Conservation (phyloP, 2,888 invertebrate genomes). For the Oscheius myriophilus region DNA sequence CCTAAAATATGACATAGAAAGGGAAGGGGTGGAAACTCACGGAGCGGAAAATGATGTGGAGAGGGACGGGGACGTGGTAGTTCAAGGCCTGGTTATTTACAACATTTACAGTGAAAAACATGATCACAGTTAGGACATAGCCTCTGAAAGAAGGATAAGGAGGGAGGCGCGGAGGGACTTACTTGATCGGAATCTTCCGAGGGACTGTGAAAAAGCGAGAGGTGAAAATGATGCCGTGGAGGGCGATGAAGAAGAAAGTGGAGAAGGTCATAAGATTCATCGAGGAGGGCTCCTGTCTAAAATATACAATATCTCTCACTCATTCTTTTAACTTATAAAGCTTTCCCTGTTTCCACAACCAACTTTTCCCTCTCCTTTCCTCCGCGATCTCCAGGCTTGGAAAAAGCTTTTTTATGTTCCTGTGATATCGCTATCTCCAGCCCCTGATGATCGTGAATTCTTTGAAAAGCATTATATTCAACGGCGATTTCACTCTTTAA, state of each 20-base stretch:
- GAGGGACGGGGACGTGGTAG: constrained; percentile 95
- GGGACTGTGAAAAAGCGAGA: constrained; percentile 83
- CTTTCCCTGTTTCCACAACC: no score
- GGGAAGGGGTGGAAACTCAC: constrained; percentile 74
- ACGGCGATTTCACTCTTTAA: background rate
- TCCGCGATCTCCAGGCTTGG: no score
- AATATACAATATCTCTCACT: constrained; percentile 13
- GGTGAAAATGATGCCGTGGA: constrained; percentile 85
- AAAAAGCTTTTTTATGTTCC: no score
- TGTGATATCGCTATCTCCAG: no score
- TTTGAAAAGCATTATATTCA: no score
- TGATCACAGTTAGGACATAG: constrained; percentile 83
- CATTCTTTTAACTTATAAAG: no score
- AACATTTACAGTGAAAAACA: constrained; percentile 91
- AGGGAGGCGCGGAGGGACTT: constrained; percentile 46
- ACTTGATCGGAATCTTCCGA: constrained; percentile 78
- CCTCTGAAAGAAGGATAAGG: constrained; percentile 74
- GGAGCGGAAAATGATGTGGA: constrained; percentile 97
- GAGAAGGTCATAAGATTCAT: constrained; percentile 95
- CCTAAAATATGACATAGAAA: constrained; percentile 75
- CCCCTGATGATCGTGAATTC: no score
- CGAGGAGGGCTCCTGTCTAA: constrained; percentile 86
- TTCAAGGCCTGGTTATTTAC: constrained; percentile 90
- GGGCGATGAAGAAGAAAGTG: constrained; percentile 89
- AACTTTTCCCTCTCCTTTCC: no score